Conservation (phyloP, 2,113 vertebrate genomes). For the Machaerirhynchus nigripectus region DNA sequence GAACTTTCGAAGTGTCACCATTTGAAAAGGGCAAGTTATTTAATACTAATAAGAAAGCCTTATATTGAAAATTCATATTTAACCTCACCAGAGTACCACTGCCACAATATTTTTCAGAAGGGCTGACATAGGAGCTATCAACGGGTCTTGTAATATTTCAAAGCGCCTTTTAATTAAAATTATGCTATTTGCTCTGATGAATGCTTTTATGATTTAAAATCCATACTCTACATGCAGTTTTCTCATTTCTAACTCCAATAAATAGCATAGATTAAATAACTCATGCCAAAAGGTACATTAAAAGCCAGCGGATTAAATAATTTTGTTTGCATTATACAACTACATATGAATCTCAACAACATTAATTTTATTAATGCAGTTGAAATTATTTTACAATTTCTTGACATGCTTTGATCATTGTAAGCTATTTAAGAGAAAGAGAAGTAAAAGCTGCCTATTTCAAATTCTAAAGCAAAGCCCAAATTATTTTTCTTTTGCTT, state of each 20-base stretch:
- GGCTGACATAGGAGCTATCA: not conserved
- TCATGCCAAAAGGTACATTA: not conserved
- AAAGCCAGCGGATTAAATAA: not conserved
- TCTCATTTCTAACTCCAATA: not conserved
- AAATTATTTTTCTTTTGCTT: not conserved
- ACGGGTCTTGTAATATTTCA: not conserved
- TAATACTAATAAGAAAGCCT: not conserved
- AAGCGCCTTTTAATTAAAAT: not conserved
- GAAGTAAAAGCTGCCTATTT: not conserved
- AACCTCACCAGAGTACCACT: not conserved
- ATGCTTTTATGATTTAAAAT: not conserved
- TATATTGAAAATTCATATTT: not conserved
- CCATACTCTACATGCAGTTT: not conserved
- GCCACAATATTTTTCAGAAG: not conserved
- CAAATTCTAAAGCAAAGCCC: not conserved
- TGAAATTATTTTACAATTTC: not conserved
- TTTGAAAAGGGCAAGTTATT: slow-evolving; percentile 28
- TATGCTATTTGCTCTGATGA: not conserved
- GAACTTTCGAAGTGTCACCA: not conserved
- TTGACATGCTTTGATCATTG: not conserved
- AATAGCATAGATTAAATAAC: not conserved
- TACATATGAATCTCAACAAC: not conserved
- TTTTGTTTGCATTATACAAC: not conserved
- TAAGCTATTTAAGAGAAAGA: not conserved
- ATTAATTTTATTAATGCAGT: not conserved